These are phyloP conservation scores for Sinonovacula constricta DNA, from an alignment of 1,140 invertebrate species.

Conservation along the genomic window DNA sequence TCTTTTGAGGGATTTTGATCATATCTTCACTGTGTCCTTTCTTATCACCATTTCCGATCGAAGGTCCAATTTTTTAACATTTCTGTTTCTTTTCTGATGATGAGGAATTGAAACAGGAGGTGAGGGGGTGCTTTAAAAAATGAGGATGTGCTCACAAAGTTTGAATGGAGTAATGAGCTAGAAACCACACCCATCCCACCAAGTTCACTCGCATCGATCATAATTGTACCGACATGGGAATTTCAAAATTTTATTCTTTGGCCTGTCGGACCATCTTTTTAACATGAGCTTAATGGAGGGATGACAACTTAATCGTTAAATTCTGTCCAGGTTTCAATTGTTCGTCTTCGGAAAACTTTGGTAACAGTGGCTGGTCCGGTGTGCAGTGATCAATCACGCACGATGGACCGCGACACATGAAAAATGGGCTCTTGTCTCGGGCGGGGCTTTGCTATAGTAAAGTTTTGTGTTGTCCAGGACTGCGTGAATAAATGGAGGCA, in stretches of 20 bases:
- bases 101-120: too few relatives aligned
- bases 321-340: slow-evolving; percentile 38
- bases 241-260: slow-evolving; percentile 13
- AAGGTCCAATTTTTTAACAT: too few relatives aligned
- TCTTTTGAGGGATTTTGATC: too few relatives aligned
- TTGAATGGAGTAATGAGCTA: slow-evolving; percentile 37
- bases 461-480: not conserved
- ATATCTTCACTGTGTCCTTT: too few relatives aligned
- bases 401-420: slow-evolving; percentile 36
- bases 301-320: slow-evolving; percentile 49
- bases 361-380: slow-evolving; percentile 10
- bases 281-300: slow-evolving; percentile 23
- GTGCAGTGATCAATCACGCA: slow-evolving; percentile 40
- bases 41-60: slow-evolving; percentile 48
- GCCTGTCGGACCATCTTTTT: slow-evolving; percentile 25
- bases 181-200: slow-evolving; percentile 12
- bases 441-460: slow-evolving; percentile 25
- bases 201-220: slow-evolving; percentile 25
- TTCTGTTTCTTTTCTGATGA: too few relatives aligned
- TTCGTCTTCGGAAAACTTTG: slow-evolving; percentile 7
- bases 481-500: not conserved
- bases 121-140: slow-evolving; percentile 16
- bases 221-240: slow-evolving; percentile 47
- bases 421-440: slow-evolving; percentile 21
- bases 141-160: slow-evolving; percentile 4